Evolutionary conservation across 2,888 invertebrate species (phyloP).

Genomic region (Rhyacophila evoluta): DNA sequence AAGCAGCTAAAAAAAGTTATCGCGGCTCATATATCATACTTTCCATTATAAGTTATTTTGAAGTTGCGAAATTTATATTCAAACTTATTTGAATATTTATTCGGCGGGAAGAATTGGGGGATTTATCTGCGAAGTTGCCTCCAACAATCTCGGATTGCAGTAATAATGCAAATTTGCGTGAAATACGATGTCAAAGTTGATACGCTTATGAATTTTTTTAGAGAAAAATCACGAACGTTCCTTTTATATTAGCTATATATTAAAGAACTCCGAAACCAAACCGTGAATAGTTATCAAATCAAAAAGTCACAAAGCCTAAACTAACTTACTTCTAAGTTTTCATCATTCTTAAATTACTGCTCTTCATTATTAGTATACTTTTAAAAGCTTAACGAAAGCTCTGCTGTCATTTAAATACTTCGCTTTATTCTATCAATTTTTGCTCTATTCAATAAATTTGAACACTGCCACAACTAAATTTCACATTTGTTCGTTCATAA

Average conservation of each 20-base stretch:
- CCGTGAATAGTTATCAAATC: too few species aligned
- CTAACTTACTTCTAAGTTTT: too few species aligned
- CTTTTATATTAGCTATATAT: background rate
- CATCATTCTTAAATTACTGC: too few species aligned
- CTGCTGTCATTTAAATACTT: too few species aligned
- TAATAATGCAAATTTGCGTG: slow-evolving; percentile 51
- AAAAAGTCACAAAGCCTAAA: too few species aligned
- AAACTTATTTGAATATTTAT: slow-evolving; percentile 55
- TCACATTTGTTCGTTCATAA: too few species aligned
- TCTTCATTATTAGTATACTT: too few species aligned
- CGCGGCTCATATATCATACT: slow-evolving; percentile 52
- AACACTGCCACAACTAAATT: too few species aligned
- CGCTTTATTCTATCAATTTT: too few species aligned
- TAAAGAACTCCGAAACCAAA: background rate
- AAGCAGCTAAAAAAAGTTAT: slow-evolving; percentile 49
- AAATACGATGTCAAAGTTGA: slow-evolving; percentile 40
- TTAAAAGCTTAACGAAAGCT: too few species aligned
- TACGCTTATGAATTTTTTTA: slow-evolving; percentile 43
- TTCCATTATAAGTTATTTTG: slow-evolving; percentile 55
- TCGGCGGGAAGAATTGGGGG: slow-evolving; percentile 51
- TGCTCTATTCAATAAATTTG: too few species aligned
- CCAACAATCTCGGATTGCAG: slow-evolving; percentile 52
- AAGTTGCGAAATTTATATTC: slow-evolving; percentile 54
- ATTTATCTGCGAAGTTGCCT: slow-evolving; percentile 50
- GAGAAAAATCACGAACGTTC: background rate